Evolutionary conservation across 2,113 vertebrate species (phyloP).

Genomic region (Brachyistius frenatus): DNA sequence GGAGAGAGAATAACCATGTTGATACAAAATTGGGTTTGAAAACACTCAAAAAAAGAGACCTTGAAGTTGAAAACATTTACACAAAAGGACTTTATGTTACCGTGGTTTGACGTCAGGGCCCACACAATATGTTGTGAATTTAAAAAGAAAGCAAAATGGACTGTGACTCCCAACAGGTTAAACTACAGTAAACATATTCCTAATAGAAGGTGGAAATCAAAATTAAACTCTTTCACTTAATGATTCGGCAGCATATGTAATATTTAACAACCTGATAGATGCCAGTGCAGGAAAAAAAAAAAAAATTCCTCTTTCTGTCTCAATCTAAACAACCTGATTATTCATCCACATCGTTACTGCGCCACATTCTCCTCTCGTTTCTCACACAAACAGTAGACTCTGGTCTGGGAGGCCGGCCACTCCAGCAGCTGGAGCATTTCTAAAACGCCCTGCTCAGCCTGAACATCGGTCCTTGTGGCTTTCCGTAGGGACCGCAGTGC

Average conservation of each 20-base stretch:
- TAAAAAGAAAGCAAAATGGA: too few species aligned
- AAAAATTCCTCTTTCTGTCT: neutral
- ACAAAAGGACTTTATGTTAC: neutral
- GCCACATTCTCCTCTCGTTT: slow-evolving; percentile 34
- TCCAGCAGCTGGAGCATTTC: slow-evolving; percentile 22
- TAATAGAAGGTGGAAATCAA: too few species aligned
- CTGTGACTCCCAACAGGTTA: too few species aligned
- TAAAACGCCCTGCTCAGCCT: slow-evolving; percentile 81
- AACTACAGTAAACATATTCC: too few species aligned
- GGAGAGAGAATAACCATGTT: too few species aligned
- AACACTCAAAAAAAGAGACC: too few species aligned
- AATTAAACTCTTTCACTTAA: too few species aligned
- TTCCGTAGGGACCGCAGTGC: slow-evolving; percentile 97
- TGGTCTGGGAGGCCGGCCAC: slow-evolving; percentile 25
- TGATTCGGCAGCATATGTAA: neutral
- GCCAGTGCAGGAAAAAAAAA: neutral
- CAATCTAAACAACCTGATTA: neutral
- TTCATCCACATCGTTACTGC: slow-evolving; percentile 31
- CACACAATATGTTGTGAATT: too few species aligned
- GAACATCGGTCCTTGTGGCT: slow-evolving; percentile 83
- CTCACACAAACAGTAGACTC: slow-evolving; percentile 23
- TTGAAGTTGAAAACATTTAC: too few species aligned
- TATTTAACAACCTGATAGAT: neutral
- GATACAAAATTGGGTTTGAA: too few species aligned
- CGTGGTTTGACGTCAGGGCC: too few species aligned